Evolutionary conservation across 2,797 vertebrate species (phyloP), one percentile per base, ranked within the genome.

Genomic region (Sitta carolinensis): DNA sequence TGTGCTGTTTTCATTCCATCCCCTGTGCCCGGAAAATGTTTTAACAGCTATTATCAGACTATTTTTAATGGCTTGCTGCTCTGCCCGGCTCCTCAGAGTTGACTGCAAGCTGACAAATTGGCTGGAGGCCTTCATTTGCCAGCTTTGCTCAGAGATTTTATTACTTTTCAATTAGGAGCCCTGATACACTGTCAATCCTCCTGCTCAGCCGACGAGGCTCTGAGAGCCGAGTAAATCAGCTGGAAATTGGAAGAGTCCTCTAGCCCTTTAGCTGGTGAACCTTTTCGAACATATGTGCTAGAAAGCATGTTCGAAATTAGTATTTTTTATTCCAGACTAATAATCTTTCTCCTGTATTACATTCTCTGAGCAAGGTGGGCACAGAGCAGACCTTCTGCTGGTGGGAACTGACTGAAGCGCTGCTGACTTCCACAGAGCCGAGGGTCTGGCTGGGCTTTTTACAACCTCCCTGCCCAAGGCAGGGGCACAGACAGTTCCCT

Each of bases 101-200:
- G 95, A 95, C 97, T 97, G 96, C 90, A 97, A 97, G 96, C 96
- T 97, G 97, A 97, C 96, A 97, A 96, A 96, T 91, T 85, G 95
- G 96, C 96, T 96, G n/a, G 94, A 96, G 96, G 96, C 93, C 83
- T 97, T 92, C 80, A 95, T 97, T 96, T 97, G 96, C 97, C 97
- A 97, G 95, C 91, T 97, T 93, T 68, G 76, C 95, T 97, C 90
- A 91, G 95, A 95, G 94, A 95, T 96, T 97, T 97, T 95, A 97
- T 93, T 94, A 95, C 94, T 97, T 96, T 96, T 97, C 94, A 95
- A 96, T 98, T 96, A 97, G 75, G 63, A 97, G 94, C 86, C 96
- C 91, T 64, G 87, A 94, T 93, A 94, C 89, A 97, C 90, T 55
- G 96, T 97, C 97, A 97, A 96, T 95, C 96, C 91, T 95, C 91